These are phyloP conservation scores for Bombus sibiricus DNA, from an alignment of 1,140 invertebrate species.

Conservation along the genomic window DNA sequence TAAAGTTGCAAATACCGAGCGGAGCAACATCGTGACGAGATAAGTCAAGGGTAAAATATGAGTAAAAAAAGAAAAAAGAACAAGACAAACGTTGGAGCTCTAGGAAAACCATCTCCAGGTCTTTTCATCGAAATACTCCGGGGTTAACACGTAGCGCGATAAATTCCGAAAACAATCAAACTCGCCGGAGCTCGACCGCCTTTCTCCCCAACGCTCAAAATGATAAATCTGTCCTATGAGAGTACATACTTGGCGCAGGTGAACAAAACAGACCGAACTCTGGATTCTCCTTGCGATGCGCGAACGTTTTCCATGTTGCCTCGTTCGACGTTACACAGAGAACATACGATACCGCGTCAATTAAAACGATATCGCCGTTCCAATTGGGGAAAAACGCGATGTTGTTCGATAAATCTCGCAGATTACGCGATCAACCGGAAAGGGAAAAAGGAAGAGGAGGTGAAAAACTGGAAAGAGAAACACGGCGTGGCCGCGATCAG, in stretches of 20 bases:
- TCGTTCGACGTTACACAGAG: too few species aligned
- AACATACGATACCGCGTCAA: background rate
- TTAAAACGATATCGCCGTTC: too few species aligned
- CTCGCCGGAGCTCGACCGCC: background rate
- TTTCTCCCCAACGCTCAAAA: background rate
- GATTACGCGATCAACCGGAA: background rate
- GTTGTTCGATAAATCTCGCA: background rate
- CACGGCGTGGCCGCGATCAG: background rate
- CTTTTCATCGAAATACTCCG: background rate
- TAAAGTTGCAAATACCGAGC: background rate
- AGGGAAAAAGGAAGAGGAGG: too few species aligned
- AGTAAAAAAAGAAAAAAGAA: too few species aligned
- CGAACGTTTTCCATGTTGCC: too few species aligned
- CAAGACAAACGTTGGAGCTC: background rate
- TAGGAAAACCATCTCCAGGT: background rate
- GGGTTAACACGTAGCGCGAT: slow-evolving; percentile 1
- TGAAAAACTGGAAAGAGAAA: too few species aligned
- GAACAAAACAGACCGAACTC: background rate
- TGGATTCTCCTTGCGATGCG: background rate
- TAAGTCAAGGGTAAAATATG: too few species aligned
- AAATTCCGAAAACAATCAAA: slow-evolving; percentile 27
- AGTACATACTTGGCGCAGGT: background rate
- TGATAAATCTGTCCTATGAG: slow-evolving; percentile 11
- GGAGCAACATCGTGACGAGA: background rate
- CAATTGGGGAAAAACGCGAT: background rate